Percentiles rank a stretch among this genome's conserved stretches.
Conservation (phyloP, 2,888 invertebrate genomes). For the Amphipoea lucens region DNA sequence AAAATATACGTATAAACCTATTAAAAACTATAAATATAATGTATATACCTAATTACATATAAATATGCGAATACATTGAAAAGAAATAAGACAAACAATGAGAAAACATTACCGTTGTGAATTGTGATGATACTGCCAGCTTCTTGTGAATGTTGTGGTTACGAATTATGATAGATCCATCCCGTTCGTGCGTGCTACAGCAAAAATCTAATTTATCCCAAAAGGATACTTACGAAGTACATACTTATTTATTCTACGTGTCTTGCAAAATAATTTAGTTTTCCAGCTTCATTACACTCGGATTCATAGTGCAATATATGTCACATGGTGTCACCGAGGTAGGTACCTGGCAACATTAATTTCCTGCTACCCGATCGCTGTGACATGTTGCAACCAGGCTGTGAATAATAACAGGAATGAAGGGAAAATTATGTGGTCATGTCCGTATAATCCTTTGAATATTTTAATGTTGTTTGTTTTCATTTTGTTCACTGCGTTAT, state of each 20-base stretch:
- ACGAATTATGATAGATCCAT: not conserved
- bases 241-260: not conserved
- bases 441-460: slow-evolving; percentile 35
- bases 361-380: slow-evolving; percentile 55
- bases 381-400: slow-evolving; percentile 49
- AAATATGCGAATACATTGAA: no score
- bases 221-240: not conserved
- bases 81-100: no score
- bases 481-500: not conserved
- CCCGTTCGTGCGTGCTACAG: no score
- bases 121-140: no score
- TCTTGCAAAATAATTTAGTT: slow-evolving; percentile 16
- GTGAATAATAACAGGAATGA: slow-evolving; percentile 47
- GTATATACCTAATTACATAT: no score
- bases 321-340: slow-evolving; percentile 29
- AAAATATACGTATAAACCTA: no score
- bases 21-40: no score
- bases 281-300: slow-evolving; percentile 23
- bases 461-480: slow-evolving; percentile 45
- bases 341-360: slow-evolving; percentile 59
- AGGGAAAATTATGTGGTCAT: slow-evolving; percentile 41
- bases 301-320: slow-evolving; percentile 39
- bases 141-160: not conserved
- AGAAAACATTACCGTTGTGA: no score
- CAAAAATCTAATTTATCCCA: not conserved